These are phyloP conservation scores for Eumerus sabulonum DNA, from an alignment of 2,888 invertebrate species.

Conservation along the genomic window DNA sequence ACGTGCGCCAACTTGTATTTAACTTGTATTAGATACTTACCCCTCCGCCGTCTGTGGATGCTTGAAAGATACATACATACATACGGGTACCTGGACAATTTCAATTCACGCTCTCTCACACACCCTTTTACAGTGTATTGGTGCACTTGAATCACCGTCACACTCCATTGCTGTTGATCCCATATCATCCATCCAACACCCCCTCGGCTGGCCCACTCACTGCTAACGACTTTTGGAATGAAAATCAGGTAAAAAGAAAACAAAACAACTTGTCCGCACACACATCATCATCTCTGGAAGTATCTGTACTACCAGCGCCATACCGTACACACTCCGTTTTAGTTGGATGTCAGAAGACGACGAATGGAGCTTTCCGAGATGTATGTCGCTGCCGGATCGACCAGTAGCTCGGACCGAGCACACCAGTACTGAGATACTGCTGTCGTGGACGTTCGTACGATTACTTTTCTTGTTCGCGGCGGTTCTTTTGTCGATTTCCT, in stretches of 20 bases:
- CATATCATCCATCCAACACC: background rate
- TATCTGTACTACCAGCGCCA: too few species aligned
- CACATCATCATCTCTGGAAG: constrained; percentile 32
- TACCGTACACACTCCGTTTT: too few species aligned
- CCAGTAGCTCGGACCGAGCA: constrained; percentile 50
- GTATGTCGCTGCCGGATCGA: constrained; percentile 58
- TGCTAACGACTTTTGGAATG: background rate
- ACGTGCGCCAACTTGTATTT: constrained; percentile 43
- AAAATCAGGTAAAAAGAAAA: background rate
- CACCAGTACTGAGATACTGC: constrained; percentile 59
- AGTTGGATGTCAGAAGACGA: constrained; percentile 32
- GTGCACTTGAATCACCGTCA: constrained; percentile 5
- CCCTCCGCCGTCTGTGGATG: too few species aligned
- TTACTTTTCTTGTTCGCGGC: constrained; percentile 38
- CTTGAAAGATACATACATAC: background rate
- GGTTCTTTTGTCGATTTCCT: constrained; percentile 44
- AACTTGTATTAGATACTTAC: constrained; percentile 11
- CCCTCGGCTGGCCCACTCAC: background rate
- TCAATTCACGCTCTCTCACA: too few species aligned
- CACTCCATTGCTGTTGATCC: constrained; percentile 16
- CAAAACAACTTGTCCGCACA: constrained; percentile 30
- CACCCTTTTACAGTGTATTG: background rate
- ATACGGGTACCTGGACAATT: constrained; percentile 12
- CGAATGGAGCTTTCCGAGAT: constrained; percentile 62
- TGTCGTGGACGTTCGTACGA: constrained; percentile 64